phyloP scores from a whole-genome alignment of 2,888 invertebrate species.

The Dasysyrphus tricinctus region DNA sequence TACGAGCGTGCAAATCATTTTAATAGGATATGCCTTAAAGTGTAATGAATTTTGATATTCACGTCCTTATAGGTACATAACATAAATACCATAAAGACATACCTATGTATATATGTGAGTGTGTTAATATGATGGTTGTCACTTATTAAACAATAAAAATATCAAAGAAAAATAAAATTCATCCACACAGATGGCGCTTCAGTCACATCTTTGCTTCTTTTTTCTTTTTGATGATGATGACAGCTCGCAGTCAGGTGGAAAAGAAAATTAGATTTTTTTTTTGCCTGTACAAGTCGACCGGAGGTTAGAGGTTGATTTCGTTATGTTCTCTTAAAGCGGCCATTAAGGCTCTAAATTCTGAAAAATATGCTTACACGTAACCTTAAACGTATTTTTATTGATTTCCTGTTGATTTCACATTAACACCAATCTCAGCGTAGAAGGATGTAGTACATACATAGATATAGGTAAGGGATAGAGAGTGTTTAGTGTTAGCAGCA shows the following conservation, averaged over 20 bases:
- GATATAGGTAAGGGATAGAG: not conserved
- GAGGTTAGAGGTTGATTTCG: not conserved
- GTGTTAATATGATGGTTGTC: constrained; percentile 35
- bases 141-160: constrained; percentile 56
- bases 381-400: constrained; percentile 41
- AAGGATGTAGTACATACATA: too few species aligned
- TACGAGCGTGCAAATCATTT: constrained; percentile 61
- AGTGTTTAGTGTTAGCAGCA: constrained; percentile 2
- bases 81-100: not conserved
- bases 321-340: not conserved
- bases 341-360: not conserved
- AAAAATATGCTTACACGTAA: not conserved
- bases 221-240: not conserved
- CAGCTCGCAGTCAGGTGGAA: constrained; percentile 16
- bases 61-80: too few species aligned
- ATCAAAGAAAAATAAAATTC: constrained; percentile 13
- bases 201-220: not conserved
- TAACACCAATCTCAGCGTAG: not conserved
- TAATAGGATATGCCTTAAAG: constrained; percentile 36
- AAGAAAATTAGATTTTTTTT: constrained; percentile 31
- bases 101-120: not conserved
- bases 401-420: constrained; percentile 68
- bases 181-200: not conserved
- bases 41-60: constrained; percentile 35
- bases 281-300: constrained; percentile 42